Evolutionary conservation across 2,888 invertebrate genomes (phyloP), one percentile per base, ranked within the genome.

Genomic region (Yponomeuta malinellus): DNA sequence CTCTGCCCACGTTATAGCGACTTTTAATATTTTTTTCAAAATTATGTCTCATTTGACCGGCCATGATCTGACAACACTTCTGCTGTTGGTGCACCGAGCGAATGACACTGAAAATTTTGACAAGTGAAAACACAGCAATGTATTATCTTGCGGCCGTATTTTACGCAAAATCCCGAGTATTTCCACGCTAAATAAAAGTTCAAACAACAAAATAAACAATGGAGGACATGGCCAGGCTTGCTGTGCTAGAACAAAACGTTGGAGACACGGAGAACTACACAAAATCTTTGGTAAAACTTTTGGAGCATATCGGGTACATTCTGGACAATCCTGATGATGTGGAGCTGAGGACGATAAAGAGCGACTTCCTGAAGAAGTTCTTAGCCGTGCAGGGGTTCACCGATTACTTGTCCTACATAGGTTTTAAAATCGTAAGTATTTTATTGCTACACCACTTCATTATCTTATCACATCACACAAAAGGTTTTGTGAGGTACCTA

Each of bases 171-270:
- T 52, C 10, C 48, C 48, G 43, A 23, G 43, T 52, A 52, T 10
- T 68, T 52, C 4, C 48, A 1, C 12, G 48, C 12, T 23, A 68
- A 68, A 6, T 15, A 52, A 10, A n/a, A 37, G 29, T 10, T 12
- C 29, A 23, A 67, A 48, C n/a, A 33, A 23, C 48, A 29, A 48
- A 29, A 48, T 68, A 23, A 15, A 84, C 76, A 81, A 92, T 92
- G 92, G 91, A 92, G 74, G 88, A 89, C 74, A 88, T 86, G 83
- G 91, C 92, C 64, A 86, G 91, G 71, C 81, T 92, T 69, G 92
- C 91, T 73, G 76, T 89, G 63, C 81, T 92, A n/a, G 92, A 92
- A 78, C 86, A 87, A 77, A 81, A 80, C 73, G 75, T 90, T 37
- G 76, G 81, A 71, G 83, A 88, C 72, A 71, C 74, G 29, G 80